A percentile compares a stretch with the other conserved stretches of the same genome.
phyloP scores from a whole-genome alignment of 2,113 vertebrate species.

The Eonycteris spelaea region DNA sequence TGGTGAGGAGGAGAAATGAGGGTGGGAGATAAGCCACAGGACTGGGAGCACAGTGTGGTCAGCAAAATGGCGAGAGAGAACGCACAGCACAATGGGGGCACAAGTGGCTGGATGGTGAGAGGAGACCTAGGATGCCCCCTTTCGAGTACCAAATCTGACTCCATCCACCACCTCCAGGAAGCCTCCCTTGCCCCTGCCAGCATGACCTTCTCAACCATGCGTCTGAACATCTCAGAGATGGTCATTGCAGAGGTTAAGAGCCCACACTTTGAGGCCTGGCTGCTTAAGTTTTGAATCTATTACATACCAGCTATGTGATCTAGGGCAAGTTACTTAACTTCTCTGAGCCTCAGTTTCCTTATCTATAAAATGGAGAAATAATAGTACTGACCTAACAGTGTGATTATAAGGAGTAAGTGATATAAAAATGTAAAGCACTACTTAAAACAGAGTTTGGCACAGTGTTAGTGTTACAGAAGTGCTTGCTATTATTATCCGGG shows the following conservation, averaged over 20 bases:
- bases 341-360: neutral
- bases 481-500: neutral
- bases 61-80: neutral
- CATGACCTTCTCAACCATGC: neutral
- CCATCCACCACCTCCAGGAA: neutral
- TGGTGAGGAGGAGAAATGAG: neutral
- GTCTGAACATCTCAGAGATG: neutral
- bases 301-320: neutral
- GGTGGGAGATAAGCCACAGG: neutral
- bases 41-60: neutral
- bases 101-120: accelerated
- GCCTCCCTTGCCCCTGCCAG: neutral
- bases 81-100: too few relatives aligned
- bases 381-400: neutral
- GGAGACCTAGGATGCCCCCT: neutral
- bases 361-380: neutral
- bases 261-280: neutral
- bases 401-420: neutral
- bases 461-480: neutral
- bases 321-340: neutral
- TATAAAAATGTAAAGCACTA: neutral
- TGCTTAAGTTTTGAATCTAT: neutral
- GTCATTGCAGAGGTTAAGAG: neutral
- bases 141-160: neutral
- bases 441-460: neutral